A percentile compares a stretch with the other conserved stretches of the same genome.
phyloP scores from a whole-genome alignment of 2,888 invertebrate species.

The Sphaerophoria taeniata region DNA sequence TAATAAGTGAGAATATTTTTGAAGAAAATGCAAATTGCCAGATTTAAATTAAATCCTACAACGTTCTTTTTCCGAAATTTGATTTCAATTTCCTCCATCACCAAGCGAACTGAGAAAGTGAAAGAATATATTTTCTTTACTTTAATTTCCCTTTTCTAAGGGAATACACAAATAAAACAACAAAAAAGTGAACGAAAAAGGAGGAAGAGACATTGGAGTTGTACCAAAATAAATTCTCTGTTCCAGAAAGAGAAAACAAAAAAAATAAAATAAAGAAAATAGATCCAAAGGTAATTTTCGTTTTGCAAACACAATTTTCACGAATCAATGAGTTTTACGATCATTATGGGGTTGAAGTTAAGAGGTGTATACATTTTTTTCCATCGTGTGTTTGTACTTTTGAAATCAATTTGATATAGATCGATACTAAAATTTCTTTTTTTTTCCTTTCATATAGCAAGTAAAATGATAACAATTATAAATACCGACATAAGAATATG shows the following conservation, averaged over 20 bases:
- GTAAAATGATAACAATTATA: no score
- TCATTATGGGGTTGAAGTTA: background rate
- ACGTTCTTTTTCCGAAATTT: background rate
- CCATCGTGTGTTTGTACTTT: no score
- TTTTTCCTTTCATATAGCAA: no score
- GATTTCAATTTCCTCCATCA: slow-evolving; percentile 28
- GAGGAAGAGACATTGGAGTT: slow-evolving; percentile 3
- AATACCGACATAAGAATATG: no score
- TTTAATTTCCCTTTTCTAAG: slow-evolving; percentile 12
- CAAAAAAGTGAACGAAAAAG: background rate
- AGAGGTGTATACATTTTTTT: no score
- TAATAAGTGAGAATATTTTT: background rate
- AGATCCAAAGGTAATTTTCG: slow-evolving; percentile 12
- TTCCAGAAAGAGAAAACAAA: background rate
- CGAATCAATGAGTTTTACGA: slow-evolving; percentile 24
- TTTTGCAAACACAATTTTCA: slow-evolving; percentile 27
- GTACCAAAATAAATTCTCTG: slow-evolving; percentile 1
- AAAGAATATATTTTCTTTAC: slow-evolving; percentile 2
- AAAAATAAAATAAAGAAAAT: background rate
- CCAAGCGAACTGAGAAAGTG: background rate
- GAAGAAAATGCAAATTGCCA: background rate
- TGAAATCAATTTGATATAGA: no score
- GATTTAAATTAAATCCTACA: background rate
- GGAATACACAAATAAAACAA: background rate
- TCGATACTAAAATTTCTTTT: no score